phyloP scores from a whole-genome alignment of 2,113 vertebrate species.

The Lampris megalopsis region DNA sequence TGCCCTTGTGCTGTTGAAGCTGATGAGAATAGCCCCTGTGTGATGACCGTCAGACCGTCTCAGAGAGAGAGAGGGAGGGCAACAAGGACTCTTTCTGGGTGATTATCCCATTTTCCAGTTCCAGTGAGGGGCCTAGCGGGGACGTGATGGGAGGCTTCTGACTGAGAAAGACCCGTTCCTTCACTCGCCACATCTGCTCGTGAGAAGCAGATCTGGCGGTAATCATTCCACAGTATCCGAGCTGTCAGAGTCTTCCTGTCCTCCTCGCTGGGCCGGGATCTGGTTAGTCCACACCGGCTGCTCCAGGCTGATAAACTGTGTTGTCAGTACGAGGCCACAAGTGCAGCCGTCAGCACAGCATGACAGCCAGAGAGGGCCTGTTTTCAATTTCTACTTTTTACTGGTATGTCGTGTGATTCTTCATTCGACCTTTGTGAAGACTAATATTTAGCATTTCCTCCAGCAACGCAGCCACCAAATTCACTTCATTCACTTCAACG shows the following conservation, averaged over 20 bases:
- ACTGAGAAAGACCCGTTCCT: neutral
- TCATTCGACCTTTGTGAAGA: too few relatives aligned
- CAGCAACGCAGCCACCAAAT: too few relatives aligned
- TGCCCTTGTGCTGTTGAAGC: neutral
- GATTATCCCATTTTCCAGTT: slow-evolving; percentile 29
- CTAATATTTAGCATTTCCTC: too few relatives aligned
- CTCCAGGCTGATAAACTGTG: slow-evolving; percentile 47
- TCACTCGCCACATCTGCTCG: neutral
- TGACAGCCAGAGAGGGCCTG: slow-evolving; percentile 25
- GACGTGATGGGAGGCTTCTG: neutral
- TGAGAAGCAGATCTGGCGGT: slow-evolving; percentile 19
- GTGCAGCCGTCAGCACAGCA: slow-evolving; percentile 18
- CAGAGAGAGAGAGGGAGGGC: neutral
- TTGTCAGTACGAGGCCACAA: slow-evolving; percentile 38
- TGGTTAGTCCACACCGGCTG: slow-evolving; percentile 43
- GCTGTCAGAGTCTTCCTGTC: slow-evolving; percentile 32
- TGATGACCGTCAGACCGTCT: slow-evolving; percentile 1
- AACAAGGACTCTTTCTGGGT: neutral
- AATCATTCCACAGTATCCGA: slow-evolving; percentile 45
- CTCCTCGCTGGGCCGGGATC: slow-evolving; percentile 39
- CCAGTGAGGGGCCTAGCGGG: slow-evolving; percentile 7
- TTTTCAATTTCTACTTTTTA: slow-evolving; percentile 29
- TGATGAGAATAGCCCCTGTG: neutral
- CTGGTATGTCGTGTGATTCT: neutral
- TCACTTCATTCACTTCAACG: too few relatives aligned